Percentiles rank a stretch among this genome's conserved stretches.
Evolutionary conservation across 2,888 invertebrate species (phyloP).

Genomic region (Lasius fuliginosus): DNA sequence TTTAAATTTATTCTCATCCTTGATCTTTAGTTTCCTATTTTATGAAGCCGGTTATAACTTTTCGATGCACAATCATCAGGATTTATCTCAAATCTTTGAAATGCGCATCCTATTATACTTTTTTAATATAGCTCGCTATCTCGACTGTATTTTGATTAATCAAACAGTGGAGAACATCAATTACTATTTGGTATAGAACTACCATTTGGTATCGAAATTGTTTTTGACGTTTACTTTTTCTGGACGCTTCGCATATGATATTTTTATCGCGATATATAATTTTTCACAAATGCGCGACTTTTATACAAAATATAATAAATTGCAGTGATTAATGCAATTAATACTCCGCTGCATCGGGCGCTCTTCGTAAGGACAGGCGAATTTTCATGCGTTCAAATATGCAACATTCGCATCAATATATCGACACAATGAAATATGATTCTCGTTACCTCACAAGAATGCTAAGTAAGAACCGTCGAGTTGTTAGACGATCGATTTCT

Average conservation of each 20-base stretch:
- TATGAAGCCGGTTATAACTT: neutral
- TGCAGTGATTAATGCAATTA: neutral
- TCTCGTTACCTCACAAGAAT: neutral
- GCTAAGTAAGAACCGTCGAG: neutral
- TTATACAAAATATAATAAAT: constrained; percentile 1
- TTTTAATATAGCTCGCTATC: neutral
- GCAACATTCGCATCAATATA: constrained; percentile 27
- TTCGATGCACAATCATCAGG: neutral
- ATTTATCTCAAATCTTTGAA: neutral
- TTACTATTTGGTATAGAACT: neutral
- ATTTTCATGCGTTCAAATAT: neutral
- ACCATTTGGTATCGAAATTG: too few species aligned
- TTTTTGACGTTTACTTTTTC: neutral
- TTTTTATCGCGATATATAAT: neutral
- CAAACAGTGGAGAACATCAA: neutral
- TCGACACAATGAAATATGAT: neutral
- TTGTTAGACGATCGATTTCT: neutral
- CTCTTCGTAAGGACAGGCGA: neutral
- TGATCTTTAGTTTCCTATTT: neutral
- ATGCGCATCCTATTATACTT: neutral
- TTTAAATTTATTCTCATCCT: neutral
- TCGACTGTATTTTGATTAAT: neutral
- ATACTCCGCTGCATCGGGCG: neutral
- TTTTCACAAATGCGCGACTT: neutral
- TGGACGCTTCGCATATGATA: too few species aligned